Evolutionary conservation across 2,888 invertebrate species (phyloP), one percentile per base, ranked within the genome.

Genomic region (Cybosia mesomella): DNA sequence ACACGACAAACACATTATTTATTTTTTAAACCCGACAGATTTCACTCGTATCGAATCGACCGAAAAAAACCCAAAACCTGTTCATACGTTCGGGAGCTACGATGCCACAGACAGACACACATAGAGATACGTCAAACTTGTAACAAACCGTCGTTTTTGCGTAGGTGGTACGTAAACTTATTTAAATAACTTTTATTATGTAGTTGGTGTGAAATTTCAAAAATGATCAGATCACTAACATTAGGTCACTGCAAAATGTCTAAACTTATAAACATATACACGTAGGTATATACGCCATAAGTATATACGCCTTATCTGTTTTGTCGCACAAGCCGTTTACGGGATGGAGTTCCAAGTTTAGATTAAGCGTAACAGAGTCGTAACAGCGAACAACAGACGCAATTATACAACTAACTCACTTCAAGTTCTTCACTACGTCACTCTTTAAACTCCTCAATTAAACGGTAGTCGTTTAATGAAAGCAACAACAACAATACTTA

Each of bases 401-500:
- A 87, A 88, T 87, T 87, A 83, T 82, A 85, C 82, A 85, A 86
- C 85, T 87, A 85, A 86, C 87, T 88, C 82, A 80, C 81, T 83
- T 75, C 72, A 82, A 85, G 74, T 80, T n/a, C 75, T 63, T 67
- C 78, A 80, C 72, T 77, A 77, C 71, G 72, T 70, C 77, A 77
- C 81, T 83, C 86, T 87, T 84, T 85, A 88, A 89, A 90, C 85
- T 88, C 88, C 83, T 87, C 90, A 88, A 91, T 92, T 90, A 87
- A 90, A 88, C 74, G 75, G 75, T 81, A 85, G 89, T 89, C 89
- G 88, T 87, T 86, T 84, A 89, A 85, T 87, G 83, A 85, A 89
- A 87, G 86, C 86, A 89, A 89, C 88, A 92, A 89, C 87, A 91
- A 89, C 89, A 89, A 87, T 87, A 85, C 91, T 90, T 89, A 91